phyloP scores from a whole-genome alignment of 1,140 invertebrate species.

The Bombus waltoni region DNA sequence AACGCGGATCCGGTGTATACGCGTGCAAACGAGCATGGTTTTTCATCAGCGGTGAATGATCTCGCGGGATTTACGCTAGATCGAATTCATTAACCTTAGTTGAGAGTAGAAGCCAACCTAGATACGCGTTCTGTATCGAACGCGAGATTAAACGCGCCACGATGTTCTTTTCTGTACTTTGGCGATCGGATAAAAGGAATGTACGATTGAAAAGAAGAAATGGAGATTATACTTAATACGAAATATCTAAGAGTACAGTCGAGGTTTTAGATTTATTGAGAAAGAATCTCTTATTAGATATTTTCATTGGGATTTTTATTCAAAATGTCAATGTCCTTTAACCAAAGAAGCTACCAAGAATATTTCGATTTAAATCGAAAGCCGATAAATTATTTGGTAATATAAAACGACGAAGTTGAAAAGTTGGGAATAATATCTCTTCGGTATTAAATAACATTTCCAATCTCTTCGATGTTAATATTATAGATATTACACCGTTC shows the following conservation, averaged over 20 bases:
- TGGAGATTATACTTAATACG: neutral
- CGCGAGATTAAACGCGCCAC: neutral
- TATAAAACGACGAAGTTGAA: no score
- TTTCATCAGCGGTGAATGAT: constrained; percentile 37
- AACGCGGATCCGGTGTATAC: no score
- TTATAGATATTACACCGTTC: neutral
- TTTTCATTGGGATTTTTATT: no score
- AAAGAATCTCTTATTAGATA: neutral
- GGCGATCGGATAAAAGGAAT: neutral
- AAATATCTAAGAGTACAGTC: neutral
- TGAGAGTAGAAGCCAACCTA: neutral
- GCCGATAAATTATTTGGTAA: no score
- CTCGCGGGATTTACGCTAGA: constrained; percentile 22
- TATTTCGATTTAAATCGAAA: no score
- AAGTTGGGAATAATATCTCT: no score
- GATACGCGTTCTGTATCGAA: neutral
- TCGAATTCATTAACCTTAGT: constrained; percentile 39
- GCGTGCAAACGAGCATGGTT: constrained; percentile 10
- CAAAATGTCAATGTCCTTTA: no score
- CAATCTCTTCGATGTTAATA: neutral
- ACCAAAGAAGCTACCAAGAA: no score
- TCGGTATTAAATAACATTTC: no score
- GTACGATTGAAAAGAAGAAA: neutral
- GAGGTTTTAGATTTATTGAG: neutral
- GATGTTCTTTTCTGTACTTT: neutral